These are phyloP conservation scores for Turritopsis rubra DNA, from an alignment of 30 jellyfish, hydroid and myxozoan genomes.

Conservation along the genomic window DNA sequence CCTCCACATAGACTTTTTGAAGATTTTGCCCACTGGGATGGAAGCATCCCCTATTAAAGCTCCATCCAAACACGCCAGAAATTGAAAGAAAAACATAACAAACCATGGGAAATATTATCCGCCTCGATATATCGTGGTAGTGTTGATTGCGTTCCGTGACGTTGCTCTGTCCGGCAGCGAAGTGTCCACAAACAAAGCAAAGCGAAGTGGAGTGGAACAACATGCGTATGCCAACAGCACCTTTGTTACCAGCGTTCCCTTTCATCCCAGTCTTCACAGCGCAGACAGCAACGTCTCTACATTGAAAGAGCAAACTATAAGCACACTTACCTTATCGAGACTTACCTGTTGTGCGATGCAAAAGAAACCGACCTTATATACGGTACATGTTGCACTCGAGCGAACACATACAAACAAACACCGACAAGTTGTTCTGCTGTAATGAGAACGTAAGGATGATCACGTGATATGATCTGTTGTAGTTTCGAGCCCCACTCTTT, in stretches of 20 bases:
- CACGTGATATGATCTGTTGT: constrained; percentile 87
- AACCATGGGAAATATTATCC: constrained; percentile 91
- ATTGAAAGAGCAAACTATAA: background rate
- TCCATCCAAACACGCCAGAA: too few species aligned
- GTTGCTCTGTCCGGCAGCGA: constrained; percentile 97
- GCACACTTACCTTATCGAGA: background rate
- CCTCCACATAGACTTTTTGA: too few species aligned
- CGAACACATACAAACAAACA: constrained; percentile 89
- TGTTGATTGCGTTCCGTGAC: constrained; percentile 71
- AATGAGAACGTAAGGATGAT: constrained; percentile 76
- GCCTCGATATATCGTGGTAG: constrained; percentile 72
- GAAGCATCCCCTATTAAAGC: too few species aligned
- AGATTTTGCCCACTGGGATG: too few species aligned
- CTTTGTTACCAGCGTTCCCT: constrained; percentile 98
- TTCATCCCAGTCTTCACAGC: constrained; percentile 94
- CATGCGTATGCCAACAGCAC: constrained; percentile 95
- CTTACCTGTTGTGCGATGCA: background rate
- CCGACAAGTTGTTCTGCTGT: constrained; percentile 98
- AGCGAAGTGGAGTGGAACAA: constrained; percentile 81
- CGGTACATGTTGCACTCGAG: constrained; percentile 86
- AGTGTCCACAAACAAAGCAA: constrained; percentile 95
- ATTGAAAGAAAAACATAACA: too few species aligned
- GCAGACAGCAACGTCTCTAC: constrained; percentile 91
- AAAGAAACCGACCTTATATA: constrained; percentile 57
- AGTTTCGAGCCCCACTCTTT: constrained; percentile 96